Evolutionary conservation across 2,797 vertebrate genomes (phyloP).

Genomic region (Florisuga fusca): DNA sequence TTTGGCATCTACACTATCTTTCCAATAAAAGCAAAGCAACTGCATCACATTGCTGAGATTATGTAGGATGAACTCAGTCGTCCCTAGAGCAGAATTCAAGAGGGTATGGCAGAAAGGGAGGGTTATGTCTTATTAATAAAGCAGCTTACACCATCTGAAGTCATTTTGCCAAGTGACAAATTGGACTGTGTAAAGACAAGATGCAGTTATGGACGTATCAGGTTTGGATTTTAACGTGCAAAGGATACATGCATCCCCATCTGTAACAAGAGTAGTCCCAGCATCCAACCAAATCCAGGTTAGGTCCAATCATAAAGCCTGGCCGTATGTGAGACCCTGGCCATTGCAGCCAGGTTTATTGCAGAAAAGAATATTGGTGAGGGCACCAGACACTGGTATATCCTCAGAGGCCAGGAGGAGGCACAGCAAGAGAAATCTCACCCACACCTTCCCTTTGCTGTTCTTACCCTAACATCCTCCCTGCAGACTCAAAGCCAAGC

Average conservation of each 20-base stretch:
- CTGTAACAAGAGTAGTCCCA: background rate
- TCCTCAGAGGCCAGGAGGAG: background rate
- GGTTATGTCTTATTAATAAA: background rate
- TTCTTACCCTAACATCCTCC: background rate
- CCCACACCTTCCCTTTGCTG: background rate
- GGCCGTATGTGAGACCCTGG: background rate
- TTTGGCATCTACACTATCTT: background rate
- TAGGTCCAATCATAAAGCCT: background rate
- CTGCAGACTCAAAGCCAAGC: background rate
- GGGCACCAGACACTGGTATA: background rate
- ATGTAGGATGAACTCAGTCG: slow-evolving; percentile 7
- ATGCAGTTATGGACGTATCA: background rate
- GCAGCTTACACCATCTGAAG: background rate
- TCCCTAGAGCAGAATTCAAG: slow-evolving; percentile 8
- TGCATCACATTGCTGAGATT: slow-evolving; percentile 12
- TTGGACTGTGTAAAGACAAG: background rate
- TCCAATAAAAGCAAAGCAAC: background rate
- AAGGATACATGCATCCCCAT: background rate
- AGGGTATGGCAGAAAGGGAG: background rate
- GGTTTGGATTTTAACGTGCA: background rate
- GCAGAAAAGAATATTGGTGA: background rate
- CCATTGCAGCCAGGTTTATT: background rate
- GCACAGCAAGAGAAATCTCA: background rate
- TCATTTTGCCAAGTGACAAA: background rate
- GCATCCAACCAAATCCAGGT: background rate